Base-by-base conservation (phyloP, 1,140 invertebrate species). In the Drosophila rhopaloa region DNA sequence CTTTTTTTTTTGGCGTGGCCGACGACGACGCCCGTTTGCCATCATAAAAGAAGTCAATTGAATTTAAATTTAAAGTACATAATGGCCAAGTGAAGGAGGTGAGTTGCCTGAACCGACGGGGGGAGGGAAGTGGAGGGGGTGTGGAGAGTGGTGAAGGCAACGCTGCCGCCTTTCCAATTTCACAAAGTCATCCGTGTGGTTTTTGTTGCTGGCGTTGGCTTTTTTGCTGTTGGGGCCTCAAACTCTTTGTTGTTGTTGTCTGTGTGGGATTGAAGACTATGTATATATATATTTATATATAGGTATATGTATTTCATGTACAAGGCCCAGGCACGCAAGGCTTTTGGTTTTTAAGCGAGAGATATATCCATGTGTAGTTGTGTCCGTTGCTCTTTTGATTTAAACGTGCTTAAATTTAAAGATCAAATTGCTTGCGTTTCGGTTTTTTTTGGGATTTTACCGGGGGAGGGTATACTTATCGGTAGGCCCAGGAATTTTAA, bases 51-150 rank as follows among this genome's bases (percentile, higher is more conserved):
- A 89, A 89, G 84, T 89, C 84, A 89, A 89, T 89, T 89, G 84
- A 89, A 89, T 89, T 89, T 89, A 89, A 89, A 89, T 89, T 89
- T 89, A 89, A 89, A 89, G 84, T 89, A 89, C 84, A 89, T 89
- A 89, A 89, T 89, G 80, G 78, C 84, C 77, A 89, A 76, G 55
- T 56, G 65, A 63, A 65, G 72, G 72, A 73, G 72, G 54, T 46
- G 60, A 61, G 58, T 27, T 47, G 54, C 37, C 35, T 38, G 46
- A 24, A 27, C 4, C 40, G 35, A 35, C 8, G 53, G 47, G 24
- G 47, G 10, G 0, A n/a, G n/a, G 13, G 29, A 14, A 58, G 32
- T 46, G 0, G 24, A 13, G 14, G 29, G 19, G 65, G 65, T 32
- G 51, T n/a, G 51, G 40, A 32, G 47, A 67, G 77, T 70, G 66